These are phyloP conservation scores for Ceratosolen fusciceps DNA, from an alignment of 1,140 invertebrate species.

Conservation along the genomic window DNA sequence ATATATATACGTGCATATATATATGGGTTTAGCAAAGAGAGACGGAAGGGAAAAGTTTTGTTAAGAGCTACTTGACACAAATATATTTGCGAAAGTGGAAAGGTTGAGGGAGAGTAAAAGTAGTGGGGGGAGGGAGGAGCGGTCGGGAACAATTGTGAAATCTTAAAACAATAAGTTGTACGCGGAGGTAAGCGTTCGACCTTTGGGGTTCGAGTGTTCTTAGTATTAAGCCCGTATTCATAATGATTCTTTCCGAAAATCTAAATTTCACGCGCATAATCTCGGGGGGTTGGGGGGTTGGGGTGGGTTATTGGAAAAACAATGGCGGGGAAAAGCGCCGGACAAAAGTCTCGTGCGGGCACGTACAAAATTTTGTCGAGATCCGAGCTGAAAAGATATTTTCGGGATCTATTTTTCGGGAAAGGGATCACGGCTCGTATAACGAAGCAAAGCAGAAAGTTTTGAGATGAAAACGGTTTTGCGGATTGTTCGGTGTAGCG, in stretches of 20 bases:
- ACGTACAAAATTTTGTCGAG: slow-evolving; percentile 12
- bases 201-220: slow-evolving; percentile 18
- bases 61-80: background rate
- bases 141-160: background rate
- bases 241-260: slow-evolving; percentile 2
- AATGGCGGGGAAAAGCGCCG: background rate
- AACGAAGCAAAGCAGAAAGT: slow-evolving; percentile 32
- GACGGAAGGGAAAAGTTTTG: background rate
- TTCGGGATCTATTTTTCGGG: slow-evolving; percentile 17
- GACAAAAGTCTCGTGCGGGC: slow-evolving; percentile 10
- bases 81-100: background rate
- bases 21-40: too few relatives aligned
- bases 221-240: slow-evolving; percentile 17
- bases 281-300: too few relatives aligned
- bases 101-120: background rate
- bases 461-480: slow-evolving; percentile 39
- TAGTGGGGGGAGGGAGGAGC: too few relatives aligned
- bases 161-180: slow-evolving; percentile 31
- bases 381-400: slow-evolving; percentile 24
- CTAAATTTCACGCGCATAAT: slow-evolving; percentile 19
- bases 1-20: too few relatives aligned
- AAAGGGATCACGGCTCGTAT: slow-evolving; percentile 32
- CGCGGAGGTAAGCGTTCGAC: slow-evolving; percentile 8
- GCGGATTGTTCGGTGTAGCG: slow-evolving; percentile 37
- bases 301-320: slow-evolving; percentile 28